A percentile compares a stretch with the other conserved stretches of the same genome.
Evolutionary conservation across 2,888 invertebrate genomes (phyloP).

Genomic region (Oscheius onirici): DNA sequence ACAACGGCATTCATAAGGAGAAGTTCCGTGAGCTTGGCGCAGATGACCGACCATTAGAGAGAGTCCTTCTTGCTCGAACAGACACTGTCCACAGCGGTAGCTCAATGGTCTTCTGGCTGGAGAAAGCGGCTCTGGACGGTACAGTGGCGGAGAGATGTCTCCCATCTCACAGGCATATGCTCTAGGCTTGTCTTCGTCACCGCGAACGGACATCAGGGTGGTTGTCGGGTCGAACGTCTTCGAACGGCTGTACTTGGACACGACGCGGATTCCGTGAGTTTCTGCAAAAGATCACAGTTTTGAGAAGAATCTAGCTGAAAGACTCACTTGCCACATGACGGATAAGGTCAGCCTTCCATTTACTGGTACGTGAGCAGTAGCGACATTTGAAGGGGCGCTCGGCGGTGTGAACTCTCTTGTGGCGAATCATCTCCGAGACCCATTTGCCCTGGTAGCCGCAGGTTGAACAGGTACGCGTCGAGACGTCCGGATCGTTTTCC

Average conservation of each 20-base stretch:
- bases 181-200: constrained; percentile 34
- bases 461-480: constrained; percentile 69
- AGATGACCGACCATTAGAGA: constrained; percentile 57
- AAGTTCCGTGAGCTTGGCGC: constrained; percentile 48
- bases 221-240: constrained; percentile 64
- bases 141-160: constrained; percentile 11
- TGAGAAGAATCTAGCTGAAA: background rate
- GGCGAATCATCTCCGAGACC: constrained; percentile 74
- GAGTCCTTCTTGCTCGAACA: constrained; percentile 60
- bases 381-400: constrained; percentile 74
- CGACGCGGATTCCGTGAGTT: constrained; percentile 73
- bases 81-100: constrained; percentile 42
- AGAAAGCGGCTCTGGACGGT: constrained; percentile 30
- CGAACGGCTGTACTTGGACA: constrained; percentile 71
- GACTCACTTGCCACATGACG: constrained; percentile 73
- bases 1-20: constrained; percentile 65
- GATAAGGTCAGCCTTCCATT: constrained; percentile 75
- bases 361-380: constrained; percentile 74
- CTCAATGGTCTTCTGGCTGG: constrained; percentile 20
- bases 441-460: constrained; percentile 72
- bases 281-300: constrained; percentile 57
- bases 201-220: background rate
- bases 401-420: constrained; percentile 73
- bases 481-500: constrained; percentile 71
- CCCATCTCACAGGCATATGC: constrained; percentile 25